Conservation (phyloP, 1,140 invertebrate species). For the Stegodyphus mimosarum region DNA sequence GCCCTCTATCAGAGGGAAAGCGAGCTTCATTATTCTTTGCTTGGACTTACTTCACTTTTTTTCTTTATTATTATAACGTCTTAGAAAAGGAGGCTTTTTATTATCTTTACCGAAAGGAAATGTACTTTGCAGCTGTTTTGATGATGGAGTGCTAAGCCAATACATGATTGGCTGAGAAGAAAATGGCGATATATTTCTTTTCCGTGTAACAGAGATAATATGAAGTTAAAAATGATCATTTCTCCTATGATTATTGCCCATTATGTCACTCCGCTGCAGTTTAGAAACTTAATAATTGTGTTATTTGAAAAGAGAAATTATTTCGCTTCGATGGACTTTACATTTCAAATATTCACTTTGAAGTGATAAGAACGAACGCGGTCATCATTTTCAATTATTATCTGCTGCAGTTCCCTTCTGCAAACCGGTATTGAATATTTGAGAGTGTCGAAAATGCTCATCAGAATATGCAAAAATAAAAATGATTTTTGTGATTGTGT, state of each 20-base stretch:
- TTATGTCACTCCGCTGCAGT: no score
- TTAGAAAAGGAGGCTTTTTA: not conserved
- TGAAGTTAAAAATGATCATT: constrained; percentile 5
- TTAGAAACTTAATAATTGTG: no score
- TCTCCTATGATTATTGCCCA: not conserved
- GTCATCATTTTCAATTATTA: no score
- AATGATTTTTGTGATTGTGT: no score
- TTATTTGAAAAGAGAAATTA: no score
- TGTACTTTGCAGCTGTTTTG: constrained; percentile 26
- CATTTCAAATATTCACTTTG: no score
- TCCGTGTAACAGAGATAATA: constrained; percentile 7
- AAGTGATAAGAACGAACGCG: no score
- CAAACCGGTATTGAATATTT: no score
- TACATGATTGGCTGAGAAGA: constrained; percentile 24
- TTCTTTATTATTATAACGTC: not conserved
- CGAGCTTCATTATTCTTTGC: constrained; percentile 42
- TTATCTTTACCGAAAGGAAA: constrained; percentile 51
- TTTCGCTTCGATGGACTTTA: no score
- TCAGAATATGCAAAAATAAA: no score
- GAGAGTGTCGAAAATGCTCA: no score
- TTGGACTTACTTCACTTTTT: not conserved
- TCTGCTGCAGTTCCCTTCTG: no score
- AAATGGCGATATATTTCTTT: constrained; percentile 18
- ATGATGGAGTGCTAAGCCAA: constrained; percentile 24
- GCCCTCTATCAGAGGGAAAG: constrained; percentile 33